These are phyloP conservation scores for Acridotheres tristis DNA, from an alignment of 2,797 vertebrate species.

Conservation along the genomic window DNA sequence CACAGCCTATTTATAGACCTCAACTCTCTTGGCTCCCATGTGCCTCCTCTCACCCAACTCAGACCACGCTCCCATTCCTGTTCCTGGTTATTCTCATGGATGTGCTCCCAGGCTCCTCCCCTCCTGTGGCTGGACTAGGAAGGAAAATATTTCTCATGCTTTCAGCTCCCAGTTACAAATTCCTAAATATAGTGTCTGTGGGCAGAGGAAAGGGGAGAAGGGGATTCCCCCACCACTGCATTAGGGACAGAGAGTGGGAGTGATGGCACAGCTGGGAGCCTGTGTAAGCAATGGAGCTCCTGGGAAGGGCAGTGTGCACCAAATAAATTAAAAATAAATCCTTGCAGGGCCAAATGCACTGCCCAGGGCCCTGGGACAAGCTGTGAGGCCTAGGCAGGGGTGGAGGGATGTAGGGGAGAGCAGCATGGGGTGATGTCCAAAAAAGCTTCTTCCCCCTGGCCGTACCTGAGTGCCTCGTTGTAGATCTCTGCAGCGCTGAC, in stretches of 20 bases:
- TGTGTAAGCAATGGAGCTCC: accelerated
- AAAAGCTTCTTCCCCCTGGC: neutral
- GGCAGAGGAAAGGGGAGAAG: neutral
- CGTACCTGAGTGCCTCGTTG: slow-evolving; percentile 89
- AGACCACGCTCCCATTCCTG: accelerated
- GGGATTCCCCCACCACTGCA: accelerated
- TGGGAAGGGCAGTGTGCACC: accelerated
- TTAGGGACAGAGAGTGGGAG: neutral
- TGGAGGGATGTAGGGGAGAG: neutral
- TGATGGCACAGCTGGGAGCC: neutral
- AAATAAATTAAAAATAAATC: neutral
- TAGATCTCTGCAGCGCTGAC: slow-evolving; percentile 95
- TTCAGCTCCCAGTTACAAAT: neutral
- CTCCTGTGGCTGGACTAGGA: neutral
- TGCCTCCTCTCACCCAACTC: neutral
- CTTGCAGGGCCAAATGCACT: accelerated
- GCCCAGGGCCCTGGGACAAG: neutral
- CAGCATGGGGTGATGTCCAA: neutral
- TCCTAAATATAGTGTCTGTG: neutral
- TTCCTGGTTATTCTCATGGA: neutral
- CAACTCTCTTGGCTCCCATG: neutral
- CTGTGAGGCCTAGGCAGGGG: neutral
- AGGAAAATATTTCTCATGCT: slow-evolving; percentile 20
- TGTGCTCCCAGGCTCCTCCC: neutral
- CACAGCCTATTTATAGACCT: neutral